phyloP scores from a whole-genome alignment of 2,113 vertebrate genomes.

The Gopherus evgoodei region DNA sequence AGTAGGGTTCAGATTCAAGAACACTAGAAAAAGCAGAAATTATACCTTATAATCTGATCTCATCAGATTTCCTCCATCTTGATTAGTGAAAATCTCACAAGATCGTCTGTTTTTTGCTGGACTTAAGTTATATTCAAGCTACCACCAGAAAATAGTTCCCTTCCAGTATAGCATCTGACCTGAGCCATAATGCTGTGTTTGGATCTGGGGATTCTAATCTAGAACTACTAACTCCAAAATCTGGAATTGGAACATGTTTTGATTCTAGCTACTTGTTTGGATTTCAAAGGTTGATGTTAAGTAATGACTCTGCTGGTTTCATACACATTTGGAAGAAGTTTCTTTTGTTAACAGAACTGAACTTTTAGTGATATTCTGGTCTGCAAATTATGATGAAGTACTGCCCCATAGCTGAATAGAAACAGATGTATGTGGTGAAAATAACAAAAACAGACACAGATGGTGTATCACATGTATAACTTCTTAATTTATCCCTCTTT shows the following conservation, averaged over 20 bases:
- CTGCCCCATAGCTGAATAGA: conserved; percentile 77
- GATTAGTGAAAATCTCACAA: background rate
- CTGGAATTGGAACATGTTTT: conserved; percentile 37
- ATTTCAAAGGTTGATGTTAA: conserved; percentile 60
- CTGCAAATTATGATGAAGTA: conserved; percentile 77
- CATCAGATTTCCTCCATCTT: background rate
- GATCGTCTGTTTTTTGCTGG: background rate
- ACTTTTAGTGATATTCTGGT: conserved; percentile 72
- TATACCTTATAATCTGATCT: background rate
- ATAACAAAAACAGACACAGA: conserved; percentile 79
- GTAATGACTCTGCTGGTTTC: conserved; percentile 54
- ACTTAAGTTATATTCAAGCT: background rate
- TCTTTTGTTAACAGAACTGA: conserved; percentile 62
- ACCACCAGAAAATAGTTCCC: background rate
- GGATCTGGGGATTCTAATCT: background rate
- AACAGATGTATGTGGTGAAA: conserved; percentile 77
- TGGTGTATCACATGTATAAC: conserved; percentile 74
- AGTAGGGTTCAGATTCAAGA: background rate
- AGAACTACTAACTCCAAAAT: conserved; percentile 37
- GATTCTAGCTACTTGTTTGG: conserved; percentile 36
- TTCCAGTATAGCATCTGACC: background rate
- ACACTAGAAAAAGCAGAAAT: background rate
- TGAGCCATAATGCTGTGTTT: background rate
- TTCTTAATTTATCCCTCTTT: conserved; percentile 79
- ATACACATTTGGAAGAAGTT: conserved; percentile 54